Conservation (phyloP, 2,888 invertebrate species). For the Xestoiulus laeticollis region DNA sequence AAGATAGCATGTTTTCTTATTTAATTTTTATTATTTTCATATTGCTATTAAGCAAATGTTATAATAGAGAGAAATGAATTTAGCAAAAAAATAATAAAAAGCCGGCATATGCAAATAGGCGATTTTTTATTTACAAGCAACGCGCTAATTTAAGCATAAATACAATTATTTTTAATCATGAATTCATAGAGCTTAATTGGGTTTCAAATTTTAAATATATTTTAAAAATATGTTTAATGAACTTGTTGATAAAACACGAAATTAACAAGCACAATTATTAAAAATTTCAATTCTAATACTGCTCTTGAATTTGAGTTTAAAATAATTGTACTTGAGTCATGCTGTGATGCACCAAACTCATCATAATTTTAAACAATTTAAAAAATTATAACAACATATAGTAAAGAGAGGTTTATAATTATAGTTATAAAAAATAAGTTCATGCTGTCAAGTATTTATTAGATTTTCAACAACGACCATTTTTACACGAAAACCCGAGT, state of each 20-base stretch:
- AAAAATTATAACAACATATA: no score
- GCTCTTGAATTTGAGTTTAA: background rate
- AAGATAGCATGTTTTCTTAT: background rate
- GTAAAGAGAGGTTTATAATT: no score
- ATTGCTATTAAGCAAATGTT: background rate
- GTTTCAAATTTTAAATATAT: no score
- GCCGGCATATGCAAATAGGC: constrained; percentile 34
- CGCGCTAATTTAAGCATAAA: background rate
- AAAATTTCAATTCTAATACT: no score
- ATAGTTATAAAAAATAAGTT: no score
- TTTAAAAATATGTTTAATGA: no score
- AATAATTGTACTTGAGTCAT: background rate
- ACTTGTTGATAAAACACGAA: no score
- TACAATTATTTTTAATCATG: background rate
- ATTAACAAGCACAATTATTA: no score
- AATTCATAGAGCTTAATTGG: background rate
- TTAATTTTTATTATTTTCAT: background rate
- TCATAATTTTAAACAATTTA: no score
- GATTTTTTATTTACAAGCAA: background rate
- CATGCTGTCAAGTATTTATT: no score
- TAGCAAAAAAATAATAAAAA: background rate
- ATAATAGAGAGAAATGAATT: background rate
- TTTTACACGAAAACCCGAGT: no score
- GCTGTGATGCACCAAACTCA: background rate
- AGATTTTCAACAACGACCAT: no score